These are phyloP conservation scores for Pinna nobilis DNA, from an alignment of 1,140 invertebrate genomes.

Conservation along the genomic window DNA sequence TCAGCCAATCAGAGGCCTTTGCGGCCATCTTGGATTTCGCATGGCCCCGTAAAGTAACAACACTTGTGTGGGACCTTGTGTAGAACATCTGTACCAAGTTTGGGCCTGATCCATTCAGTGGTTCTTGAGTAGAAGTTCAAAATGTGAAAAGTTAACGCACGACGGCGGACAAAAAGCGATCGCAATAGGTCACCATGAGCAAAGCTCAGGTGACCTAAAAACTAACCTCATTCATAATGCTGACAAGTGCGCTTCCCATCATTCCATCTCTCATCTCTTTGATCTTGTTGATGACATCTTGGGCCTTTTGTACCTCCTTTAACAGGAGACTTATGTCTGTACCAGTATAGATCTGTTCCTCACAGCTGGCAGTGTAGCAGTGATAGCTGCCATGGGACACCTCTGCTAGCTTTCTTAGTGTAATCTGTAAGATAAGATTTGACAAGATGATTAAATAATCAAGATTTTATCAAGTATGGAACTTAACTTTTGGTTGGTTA, in stretches of 20 bases:
- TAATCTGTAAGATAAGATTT: slow-evolving; percentile 52
- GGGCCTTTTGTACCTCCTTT: slow-evolving; percentile 71
- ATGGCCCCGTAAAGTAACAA: too few species aligned
- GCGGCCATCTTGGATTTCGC: too few species aligned
- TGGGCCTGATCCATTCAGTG: too few species aligned
- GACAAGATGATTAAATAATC: neutral
- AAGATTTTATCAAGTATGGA: too few species aligned
- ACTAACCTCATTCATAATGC: slow-evolving; percentile 73
- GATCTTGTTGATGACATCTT: slow-evolving; percentile 87
- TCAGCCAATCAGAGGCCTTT: too few species aligned
- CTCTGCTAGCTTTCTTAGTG: slow-evolving; percentile 69
- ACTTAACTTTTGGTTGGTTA: too few species aligned
- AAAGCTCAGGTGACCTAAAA: too few species aligned
- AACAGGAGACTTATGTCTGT: slow-evolving; percentile 73
- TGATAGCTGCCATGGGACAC: slow-evolving; percentile 71
- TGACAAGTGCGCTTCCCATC: slow-evolving; percentile 73
- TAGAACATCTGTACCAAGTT: too few species aligned
- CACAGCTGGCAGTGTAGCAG: slow-evolving; percentile 72
- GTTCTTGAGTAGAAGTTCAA: neutral
- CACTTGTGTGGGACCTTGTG: too few species aligned
- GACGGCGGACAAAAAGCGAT: neutral
- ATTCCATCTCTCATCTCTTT: slow-evolving; percentile 80
- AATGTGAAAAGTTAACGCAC: neutral
- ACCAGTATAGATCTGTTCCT: slow-evolving; percentile 74
- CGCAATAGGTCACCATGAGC: neutral